These are phyloP conservation scores for Megaceryle alcyon DNA, from an alignment of 2,797 vertebrate genomes.

Conservation along the genomic window DNA sequence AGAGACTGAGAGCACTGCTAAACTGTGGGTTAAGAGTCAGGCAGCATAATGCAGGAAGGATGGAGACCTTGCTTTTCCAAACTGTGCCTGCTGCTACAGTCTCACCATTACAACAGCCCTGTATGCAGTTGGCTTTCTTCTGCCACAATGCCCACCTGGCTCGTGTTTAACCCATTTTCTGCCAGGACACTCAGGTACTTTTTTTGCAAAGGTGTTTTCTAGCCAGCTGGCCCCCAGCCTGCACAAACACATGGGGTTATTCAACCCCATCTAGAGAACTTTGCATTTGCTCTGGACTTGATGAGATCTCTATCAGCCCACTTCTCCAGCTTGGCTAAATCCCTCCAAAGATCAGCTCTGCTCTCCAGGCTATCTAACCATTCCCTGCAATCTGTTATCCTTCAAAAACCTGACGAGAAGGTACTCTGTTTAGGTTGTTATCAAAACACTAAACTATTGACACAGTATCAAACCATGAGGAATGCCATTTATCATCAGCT, in stretches of 20 bases:
- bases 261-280: neutral
- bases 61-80: neutral
- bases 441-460: neutral
- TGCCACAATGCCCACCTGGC: neutral
- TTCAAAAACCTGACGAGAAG: neutral
- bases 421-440: neutral
- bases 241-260: neutral
- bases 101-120: rapidly evolving
- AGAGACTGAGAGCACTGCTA: neutral
- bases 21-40: neutral
- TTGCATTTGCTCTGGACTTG: neutral
- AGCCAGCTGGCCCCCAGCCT: neutral
- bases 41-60: neutral
- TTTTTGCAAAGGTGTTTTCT: neutral
- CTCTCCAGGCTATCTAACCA: neutral
- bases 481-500: neutral
- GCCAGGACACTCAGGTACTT: neutral
- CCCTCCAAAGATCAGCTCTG: neutral
- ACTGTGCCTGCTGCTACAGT: neutral
- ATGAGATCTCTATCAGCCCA: neutral
- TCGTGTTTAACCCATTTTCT: neutral
- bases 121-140: neutral
- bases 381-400: neutral
- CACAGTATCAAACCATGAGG: neutral
- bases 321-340: neutral